phyloP scores from a whole-genome alignment of 2,888 invertebrate genomes.

The Agrochola lychnidis region DNA sequence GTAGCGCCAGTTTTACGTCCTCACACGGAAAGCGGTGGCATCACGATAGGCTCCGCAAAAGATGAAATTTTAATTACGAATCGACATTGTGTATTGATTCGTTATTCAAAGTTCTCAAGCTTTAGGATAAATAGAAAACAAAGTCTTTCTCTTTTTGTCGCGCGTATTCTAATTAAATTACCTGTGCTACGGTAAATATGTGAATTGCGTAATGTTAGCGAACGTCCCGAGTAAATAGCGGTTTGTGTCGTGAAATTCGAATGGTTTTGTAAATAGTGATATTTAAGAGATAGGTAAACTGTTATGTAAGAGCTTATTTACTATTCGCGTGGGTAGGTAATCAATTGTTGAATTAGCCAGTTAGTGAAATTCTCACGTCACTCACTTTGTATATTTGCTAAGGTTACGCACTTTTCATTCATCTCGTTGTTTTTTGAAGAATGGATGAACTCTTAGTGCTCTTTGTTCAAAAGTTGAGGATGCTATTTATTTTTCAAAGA shows the following conservation, averaged over 20 bases:
- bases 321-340: constrained; percentile 22
- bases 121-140: constrained; percentile 62
- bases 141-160: constrained; percentile 72
- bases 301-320: constrained; percentile 33
- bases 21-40: no score
- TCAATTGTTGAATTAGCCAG: constrained; percentile 50
- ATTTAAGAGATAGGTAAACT: constrained; percentile 32
- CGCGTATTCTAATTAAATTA: constrained; percentile 69
- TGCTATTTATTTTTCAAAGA: no score
- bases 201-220: constrained; percentile 44
- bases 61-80: no score
- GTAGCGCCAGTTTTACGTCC: no score
- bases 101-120: constrained; percentile 65
- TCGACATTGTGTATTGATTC: no score
- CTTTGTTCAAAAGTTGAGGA: no score
- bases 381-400: constrained; percentile 49
- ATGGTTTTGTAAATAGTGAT: constrained; percentile 49
- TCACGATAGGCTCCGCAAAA: no score
- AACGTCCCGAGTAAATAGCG: constrained; percentile 14
- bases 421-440: background rate
- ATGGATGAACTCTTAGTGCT: no score
- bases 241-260: constrained; percentile 40
- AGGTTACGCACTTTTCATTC: constrained; percentile 1
- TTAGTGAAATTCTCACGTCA: constrained; percentile 33
- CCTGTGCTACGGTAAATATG: constrained; percentile 49